Percentiles rank a stretch among this genome's conserved stretches.
phyloP scores from a whole-genome alignment of 2,113 vertebrate species.

The Butorides virescens region DNA sequence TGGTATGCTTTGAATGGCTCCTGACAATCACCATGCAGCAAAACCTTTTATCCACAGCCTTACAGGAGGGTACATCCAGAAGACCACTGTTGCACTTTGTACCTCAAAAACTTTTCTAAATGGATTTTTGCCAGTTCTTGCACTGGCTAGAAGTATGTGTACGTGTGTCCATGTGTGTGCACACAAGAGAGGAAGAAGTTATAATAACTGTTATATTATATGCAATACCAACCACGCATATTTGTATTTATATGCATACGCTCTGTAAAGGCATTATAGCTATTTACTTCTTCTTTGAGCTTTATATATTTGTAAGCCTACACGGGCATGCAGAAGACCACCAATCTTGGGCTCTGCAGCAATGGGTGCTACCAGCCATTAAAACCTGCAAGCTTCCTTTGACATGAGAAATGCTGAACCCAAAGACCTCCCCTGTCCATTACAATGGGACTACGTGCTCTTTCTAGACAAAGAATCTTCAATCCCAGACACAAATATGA shows the following conservation, averaged over 20 bases:
- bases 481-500: not conserved
- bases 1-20: not conserved
- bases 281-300: not conserved
- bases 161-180: accelerated
- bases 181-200: not conserved
- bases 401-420: not conserved
- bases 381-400: not conserved
- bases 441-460: accelerated
- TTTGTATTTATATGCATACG: accelerated
- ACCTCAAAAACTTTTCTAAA: not conserved
- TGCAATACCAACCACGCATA: not conserved
- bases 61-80: accelerated
- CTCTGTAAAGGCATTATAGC: not conserved
- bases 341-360: not conserved
- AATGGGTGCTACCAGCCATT: not conserved
- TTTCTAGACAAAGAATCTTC: not conserved
- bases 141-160: not conserved
- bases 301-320: not conserved
- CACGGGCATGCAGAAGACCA: not conserved
- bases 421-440: not conserved
- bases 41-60: accelerated
- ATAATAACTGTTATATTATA: not conserved
- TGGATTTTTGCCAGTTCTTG: not conserved
- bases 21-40: accelerated
- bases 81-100: accelerated